A percentile compares a stretch with the other conserved stretches of the same genome.
Conservation (phyloP, 1,140 invertebrate genomes). For the Drosophila bocqueti region DNA sequence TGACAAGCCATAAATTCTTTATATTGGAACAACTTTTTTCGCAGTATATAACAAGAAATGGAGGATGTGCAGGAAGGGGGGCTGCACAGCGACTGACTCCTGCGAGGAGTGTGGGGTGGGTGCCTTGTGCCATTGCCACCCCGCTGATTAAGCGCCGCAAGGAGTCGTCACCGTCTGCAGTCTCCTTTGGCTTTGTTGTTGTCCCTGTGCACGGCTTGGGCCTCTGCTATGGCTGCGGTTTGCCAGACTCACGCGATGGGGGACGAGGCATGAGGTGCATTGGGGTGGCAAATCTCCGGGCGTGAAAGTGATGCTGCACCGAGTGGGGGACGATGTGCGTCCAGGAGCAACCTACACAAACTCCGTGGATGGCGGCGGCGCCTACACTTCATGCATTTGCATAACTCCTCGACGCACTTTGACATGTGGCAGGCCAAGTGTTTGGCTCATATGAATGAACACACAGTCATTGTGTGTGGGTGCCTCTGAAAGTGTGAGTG, state of each 20-base stretch:
- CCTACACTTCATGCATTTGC: conserved; percentile 71
- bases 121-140: conserved; percentile 7
- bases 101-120: not conserved
- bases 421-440: conserved; percentile 68
- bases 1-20: conserved; percentile 18
- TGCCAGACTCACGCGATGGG: conserved; percentile 38
- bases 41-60: not conserved
- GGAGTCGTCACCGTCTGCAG: conserved; percentile 55
- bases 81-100: not conserved
- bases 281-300: conserved; percentile 3
- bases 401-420: conserved; percentile 80
- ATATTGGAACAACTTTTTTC: conserved; percentile 13
- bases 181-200: conserved; percentile 42
- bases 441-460: conserved; percentile 53
- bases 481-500: conserved; percentile 6
- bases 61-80: not conserved
- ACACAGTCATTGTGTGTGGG: conserved; percentile 36
- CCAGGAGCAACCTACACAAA: conserved; percentile 40
- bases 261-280: not conserved
- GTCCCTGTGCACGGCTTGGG: conserved; percentile 11
- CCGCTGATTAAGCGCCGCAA: conserved; percentile 56
- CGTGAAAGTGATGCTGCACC: conserved; percentile 21
- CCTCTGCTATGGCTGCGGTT: conserved; percentile 47
- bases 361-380: conserved; percentile 36
- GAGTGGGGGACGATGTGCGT: not conserved